Conservation (phyloP, 2,113 vertebrate species). For the Rostratula benghalensis region DNA sequence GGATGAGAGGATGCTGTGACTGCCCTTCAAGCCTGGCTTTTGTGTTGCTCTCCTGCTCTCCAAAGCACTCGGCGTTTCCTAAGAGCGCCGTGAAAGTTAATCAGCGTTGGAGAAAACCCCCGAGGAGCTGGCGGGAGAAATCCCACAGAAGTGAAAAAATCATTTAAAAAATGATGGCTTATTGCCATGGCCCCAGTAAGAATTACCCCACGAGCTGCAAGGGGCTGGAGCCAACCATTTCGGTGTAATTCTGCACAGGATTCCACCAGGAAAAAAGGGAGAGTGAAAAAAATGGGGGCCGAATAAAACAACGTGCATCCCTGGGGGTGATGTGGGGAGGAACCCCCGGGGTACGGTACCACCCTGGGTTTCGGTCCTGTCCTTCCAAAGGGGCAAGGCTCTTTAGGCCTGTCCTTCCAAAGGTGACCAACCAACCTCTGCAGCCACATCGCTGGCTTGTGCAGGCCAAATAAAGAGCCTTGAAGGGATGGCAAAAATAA, state of each 20-base stretch:
- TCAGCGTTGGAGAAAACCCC: background rate
- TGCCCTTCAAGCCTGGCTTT: background rate
- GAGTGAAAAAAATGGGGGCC: background rate
- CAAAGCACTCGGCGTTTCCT: background rate
- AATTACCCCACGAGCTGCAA: background rate
- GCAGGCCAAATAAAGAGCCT: background rate
- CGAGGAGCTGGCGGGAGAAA: background rate
- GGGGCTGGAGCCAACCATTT: background rate
- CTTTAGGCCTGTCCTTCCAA: too few relatives aligned
- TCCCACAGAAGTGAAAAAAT: background rate
- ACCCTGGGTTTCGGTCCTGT: background rate
- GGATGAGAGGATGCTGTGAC: fast-evolving
- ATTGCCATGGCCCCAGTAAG: background rate
- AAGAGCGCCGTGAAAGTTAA: background rate
- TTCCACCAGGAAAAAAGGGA: background rate
- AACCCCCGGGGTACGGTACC: background rate
- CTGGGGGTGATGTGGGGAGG: too few relatives aligned
- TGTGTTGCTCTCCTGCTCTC: background rate
- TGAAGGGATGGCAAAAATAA: background rate
- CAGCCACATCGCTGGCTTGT: background rate
- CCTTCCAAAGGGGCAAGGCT: background rate
- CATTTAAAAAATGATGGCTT: too few relatives aligned
- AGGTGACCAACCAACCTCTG: fast-evolving
- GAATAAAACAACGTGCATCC: background rate
- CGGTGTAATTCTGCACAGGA: background rate